phyloP scores from a whole-genome alignment of 2,888 invertebrate genomes.

The Gibbula magus region DNA sequence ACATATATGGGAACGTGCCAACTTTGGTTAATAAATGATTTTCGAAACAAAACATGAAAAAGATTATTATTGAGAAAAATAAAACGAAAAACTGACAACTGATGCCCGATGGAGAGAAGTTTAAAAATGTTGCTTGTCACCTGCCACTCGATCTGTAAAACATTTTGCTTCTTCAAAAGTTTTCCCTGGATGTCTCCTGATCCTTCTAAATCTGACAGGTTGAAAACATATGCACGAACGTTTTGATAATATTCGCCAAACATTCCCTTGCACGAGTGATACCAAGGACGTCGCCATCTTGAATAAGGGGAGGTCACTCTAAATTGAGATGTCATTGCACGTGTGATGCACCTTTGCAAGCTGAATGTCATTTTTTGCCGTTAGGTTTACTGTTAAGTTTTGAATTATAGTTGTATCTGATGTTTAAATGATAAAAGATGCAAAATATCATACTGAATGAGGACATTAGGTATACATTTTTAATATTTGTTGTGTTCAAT shows the following conservation, averaged over 20 bases:
- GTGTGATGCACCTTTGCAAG: neutral
- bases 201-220: constrained; percentile 27
- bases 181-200: constrained; percentile 33
- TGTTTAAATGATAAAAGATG: no score
- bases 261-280: neutral
- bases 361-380: neutral
- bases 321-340: neutral
- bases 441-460: no score
- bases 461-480: no score
- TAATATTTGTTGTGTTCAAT: no score
- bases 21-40: no score
- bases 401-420: no score
- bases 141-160: constrained; percentile 41
- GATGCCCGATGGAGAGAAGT: no score
- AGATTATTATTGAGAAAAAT: no score
- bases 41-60: no score
- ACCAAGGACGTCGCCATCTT: constrained; percentile 22
- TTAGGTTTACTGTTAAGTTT: no score
- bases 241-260: neutral
- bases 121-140: constrained; percentile 33
- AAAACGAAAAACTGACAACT: no score
- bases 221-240: constrained; percentile 1
- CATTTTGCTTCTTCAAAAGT: constrained; percentile 40
- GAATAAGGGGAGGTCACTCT: constrained; percentile 24
- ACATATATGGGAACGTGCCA: no score